Base-by-base conservation (phyloP, 2,113 vertebrate species). In the Bostrychus sinensis region DNA sequence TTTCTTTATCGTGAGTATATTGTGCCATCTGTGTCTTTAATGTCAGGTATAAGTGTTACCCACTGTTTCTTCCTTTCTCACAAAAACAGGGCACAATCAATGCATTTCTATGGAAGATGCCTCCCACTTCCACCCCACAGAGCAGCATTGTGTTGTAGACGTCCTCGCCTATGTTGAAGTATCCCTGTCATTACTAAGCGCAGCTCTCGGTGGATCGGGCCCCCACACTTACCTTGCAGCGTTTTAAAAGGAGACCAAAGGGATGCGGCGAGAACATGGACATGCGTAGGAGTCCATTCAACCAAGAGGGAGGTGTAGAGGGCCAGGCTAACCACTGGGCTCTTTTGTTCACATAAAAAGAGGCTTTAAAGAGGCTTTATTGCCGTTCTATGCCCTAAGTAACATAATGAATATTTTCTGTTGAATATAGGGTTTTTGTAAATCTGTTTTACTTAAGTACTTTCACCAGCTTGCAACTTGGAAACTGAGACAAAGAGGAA, bases 181-280 rank as follows among this genome's bases (percentile, higher is more conserved):
- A 80, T 86, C 81, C 78, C 73, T 83, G 71, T 83, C 79, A 60
- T 39, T 62, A 78, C 72, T 57, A 20, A 72, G 66, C 59, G 7
- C 50, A 25, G 45, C 80, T 83, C 62, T 85, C 78, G 73, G 43
- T 48, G 53, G 72, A 71, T 85, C 88, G 38, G n/a, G 84, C 86
- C 75, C 77, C 82, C 88, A 77, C 81, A 68, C 71, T 83, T 60
- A 80, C 84, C 86, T 84, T 75, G 80, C 50, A 63, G 65, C 69
- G 1, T 78, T 73, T 88, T 66, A 85, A 86, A 81, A 68, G 71
- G 77, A 85, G 70, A 67, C 73, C 76, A 58, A 59, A 69, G 65
- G 63, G 76, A 77, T 64, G 69, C 66, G 51, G 72, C 65, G 58
- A 7, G 25, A 74, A 72, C 78, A 64, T n/a, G 62, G 73, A 78